Base-by-base conservation (phyloP, 2,113 vertebrate genomes). In the Lichenostomus cassidix region DNA sequence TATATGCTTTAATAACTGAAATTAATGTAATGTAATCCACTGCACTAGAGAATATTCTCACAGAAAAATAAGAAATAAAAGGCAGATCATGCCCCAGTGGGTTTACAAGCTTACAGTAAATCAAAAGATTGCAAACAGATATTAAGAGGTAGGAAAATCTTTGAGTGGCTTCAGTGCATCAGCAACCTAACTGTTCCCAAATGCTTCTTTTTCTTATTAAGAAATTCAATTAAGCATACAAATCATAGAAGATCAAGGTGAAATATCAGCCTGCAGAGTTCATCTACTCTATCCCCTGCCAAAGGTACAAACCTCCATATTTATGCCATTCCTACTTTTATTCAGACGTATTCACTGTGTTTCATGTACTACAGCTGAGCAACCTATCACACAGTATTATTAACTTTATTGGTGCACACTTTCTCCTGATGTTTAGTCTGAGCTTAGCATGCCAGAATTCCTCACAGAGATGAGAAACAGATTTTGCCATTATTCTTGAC, bases 271-370 rank as follows among this genome's bases (percentile, higher is more conserved):
- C 39, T 63, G 12, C 25, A 83, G 71, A 71, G 7, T 12, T 87
- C 17, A 33, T 31, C 33, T 73, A 21, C 11, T 67, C 27, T 70
- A 62, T 49, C 19, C 10, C 14, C 27, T 53, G 24, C 16, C 71
- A 47, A 83, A 91, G 62, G 25, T 7, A 81, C 39, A 73, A 77
- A 18, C 7, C 10, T 16, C 6, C 4, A 3, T 28, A 63, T 33
- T 50, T 60, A 7, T 39, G 37, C 5, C 8, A 7, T 47, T 52
- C 21, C 18, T 33, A 16, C 25, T 24, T 37, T 53, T 28, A 56
- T 6, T 23, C 21, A 56, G 29, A 39, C 10, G 27, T 3, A 9
- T 16, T 33, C 0, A 3, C 13, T 28, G 2, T 37, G 4, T n/a
- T 89, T 22, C 31, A 44, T 19, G 33, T 35, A 29, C 16, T 65